Evolutionary conservation across 2,797 vertebrate species (phyloP).

Genomic region (Lithobates sylvaticus): DNA sequence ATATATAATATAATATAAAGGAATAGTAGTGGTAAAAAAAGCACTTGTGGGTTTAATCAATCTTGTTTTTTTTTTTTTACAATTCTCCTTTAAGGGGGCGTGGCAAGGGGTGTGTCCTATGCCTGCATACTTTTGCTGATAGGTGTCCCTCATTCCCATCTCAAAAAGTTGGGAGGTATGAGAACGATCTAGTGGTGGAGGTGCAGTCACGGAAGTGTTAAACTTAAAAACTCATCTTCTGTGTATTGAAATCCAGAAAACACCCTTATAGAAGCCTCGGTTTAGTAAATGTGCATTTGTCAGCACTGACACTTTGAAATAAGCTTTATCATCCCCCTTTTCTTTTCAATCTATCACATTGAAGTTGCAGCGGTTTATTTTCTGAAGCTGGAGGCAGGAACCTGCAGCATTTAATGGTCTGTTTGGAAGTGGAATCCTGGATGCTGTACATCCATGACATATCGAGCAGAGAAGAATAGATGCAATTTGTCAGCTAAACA

Average conservation of each 20-base stretch:
- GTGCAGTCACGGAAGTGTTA: not conserved
- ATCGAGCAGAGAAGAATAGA: slow-evolving; percentile 48
- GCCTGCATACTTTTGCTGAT: too few relatives aligned
- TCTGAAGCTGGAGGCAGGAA: slow-evolving; percentile 36
- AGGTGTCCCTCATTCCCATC: too few relatives aligned
- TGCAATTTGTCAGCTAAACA: slow-evolving; percentile 57
- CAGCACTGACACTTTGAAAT: slow-evolving; percentile 17
- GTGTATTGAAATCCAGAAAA: not conserved
- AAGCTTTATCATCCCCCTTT: slow-evolving; percentile 8
- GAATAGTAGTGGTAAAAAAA: too few relatives aligned
- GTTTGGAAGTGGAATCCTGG: slow-evolving; percentile 35
- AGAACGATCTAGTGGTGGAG: not conserved
- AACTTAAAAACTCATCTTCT: not conserved
- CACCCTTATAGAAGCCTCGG: not conserved
- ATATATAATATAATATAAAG: too few relatives aligned
- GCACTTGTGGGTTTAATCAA: too few relatives aligned
- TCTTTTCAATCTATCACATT: slow-evolving; percentile 44
- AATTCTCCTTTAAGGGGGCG: too few relatives aligned
- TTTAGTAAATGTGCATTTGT: slow-evolving; percentile 1
- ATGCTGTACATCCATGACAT: slow-evolving; percentile 48
- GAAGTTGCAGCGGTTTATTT: slow-evolving; percentile 32
- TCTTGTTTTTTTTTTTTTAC: too few relatives aligned
- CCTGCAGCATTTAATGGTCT: slow-evolving; percentile 35
- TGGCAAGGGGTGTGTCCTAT: too few relatives aligned
- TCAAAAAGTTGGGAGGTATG: too few relatives aligned